Evolutionary conservation across 2,888 invertebrate species (phyloP).

Genomic region (Heliothis peltigera): DNA sequence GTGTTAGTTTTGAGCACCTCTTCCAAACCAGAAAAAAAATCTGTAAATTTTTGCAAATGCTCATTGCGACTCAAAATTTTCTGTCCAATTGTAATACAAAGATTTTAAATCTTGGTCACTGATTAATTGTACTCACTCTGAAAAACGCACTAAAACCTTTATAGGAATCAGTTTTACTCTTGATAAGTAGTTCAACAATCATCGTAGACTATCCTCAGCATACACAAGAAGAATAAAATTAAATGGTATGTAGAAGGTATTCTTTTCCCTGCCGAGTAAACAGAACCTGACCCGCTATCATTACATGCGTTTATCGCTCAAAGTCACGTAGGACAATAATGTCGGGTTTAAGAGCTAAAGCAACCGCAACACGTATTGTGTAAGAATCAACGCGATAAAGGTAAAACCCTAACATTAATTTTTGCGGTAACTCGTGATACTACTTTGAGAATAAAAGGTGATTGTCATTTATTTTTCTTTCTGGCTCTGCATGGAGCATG

Average conservation of each 20-base stretch:
- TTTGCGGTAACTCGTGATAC: neutral
- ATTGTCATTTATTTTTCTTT: slow-evolving; percentile 2
- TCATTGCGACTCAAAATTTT: too few relatives aligned
- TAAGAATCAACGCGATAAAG: slow-evolving; percentile 28
- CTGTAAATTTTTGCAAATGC: too few relatives aligned
- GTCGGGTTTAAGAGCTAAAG: slow-evolving; percentile 18
- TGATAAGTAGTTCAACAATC: neutral
- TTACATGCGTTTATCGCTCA: slow-evolving; percentile 39
- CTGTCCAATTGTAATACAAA: too few relatives aligned
- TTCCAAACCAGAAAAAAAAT: too few relatives aligned
- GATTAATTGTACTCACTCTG: too few relatives aligned
- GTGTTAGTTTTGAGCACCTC: too few relatives aligned
- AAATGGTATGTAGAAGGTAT: neutral
- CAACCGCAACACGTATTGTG: slow-evolving; percentile 28
- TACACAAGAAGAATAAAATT: too few relatives aligned
- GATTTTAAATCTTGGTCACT: too few relatives aligned
- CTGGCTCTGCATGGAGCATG: neutral
- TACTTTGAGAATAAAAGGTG: neutral
- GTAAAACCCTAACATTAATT: slow-evolving; percentile 8
- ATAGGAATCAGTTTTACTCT: too few relatives aligned
- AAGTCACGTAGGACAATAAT: slow-evolving; percentile 54
- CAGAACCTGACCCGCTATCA: slow-evolving; percentile 22
- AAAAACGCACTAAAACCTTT: too few relatives aligned
- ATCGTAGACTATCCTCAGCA: neutral
- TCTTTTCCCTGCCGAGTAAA: slow-evolving; percentile 9